These are phyloP conservation scores for Acinonyx jubatus DNA, from an alignment of 2,113 vertebrate genomes.

Conservation along the genomic window DNA sequence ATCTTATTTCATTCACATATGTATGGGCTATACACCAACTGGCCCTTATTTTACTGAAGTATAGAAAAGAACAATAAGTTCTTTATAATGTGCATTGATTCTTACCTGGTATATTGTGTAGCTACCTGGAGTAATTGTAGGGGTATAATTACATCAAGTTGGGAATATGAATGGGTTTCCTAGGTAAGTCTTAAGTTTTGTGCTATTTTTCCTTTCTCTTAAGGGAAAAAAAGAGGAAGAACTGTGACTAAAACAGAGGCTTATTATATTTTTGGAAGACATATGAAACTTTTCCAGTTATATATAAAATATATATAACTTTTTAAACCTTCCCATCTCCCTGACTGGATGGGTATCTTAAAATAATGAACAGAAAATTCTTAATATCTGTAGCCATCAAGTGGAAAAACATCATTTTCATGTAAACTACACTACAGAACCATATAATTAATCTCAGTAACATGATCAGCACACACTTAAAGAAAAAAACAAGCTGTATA, in stretches of 20 bases:
- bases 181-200: constrained; percentile 74
- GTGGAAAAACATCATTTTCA: constrained; percentile 74
- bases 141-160: constrained; percentile 75
- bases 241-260: constrained; percentile 77
- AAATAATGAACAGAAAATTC: constrained; percentile 79
- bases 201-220: constrained; percentile 78
- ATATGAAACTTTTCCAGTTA: constrained; percentile 71
- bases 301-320: constrained; percentile 73
- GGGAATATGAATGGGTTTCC: constrained; percentile 71
- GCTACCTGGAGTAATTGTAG: constrained; percentile 82
- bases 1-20: constrained; percentile 77
- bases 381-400: constrained; percentile 74
- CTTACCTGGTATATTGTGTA: constrained; percentile 81
- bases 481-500: constrained; percentile 64
- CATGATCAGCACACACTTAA: constrained; percentile 57
- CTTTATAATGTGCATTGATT: constrained; percentile 82
- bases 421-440: constrained; percentile 72
- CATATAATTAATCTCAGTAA: constrained; percentile 76
- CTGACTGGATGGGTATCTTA: constrained; percentile 61
- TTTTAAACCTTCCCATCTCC: constrained; percentile 67
- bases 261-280: constrained; percentile 82
- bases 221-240: constrained; percentile 77
- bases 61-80: constrained; percentile 79
- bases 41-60: constrained; percentile 79
- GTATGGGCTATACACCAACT: constrained; percentile 65